These are phyloP conservation scores for Dryobota labecula DNA, from an alignment of 2,888 invertebrate species.

Conservation along the genomic window DNA sequence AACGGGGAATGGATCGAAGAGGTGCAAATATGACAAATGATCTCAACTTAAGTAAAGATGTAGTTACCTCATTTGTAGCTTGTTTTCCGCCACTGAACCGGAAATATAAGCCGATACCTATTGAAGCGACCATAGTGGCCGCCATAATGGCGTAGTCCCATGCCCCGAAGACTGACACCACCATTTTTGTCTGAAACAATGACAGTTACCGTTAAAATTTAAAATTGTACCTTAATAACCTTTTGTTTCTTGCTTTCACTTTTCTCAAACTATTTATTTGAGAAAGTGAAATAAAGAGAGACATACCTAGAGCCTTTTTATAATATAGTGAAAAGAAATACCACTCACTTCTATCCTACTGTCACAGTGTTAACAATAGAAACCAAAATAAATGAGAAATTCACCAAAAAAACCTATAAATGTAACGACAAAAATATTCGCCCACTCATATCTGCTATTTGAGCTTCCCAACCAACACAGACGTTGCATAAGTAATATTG, in stretches of 20 bases:
- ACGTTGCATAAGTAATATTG: constrained; percentile 8
- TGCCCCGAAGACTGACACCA: constrained; percentile 86
- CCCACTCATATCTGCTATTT: background rate
- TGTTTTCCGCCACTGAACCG: constrained; percentile 96
- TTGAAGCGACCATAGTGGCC: constrained; percentile 93
- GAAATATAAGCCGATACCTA: constrained; percentile 95
- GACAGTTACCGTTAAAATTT: background rate
- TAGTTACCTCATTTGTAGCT: constrained; percentile 93
- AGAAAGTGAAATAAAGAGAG: background rate
- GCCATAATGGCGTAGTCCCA: constrained; percentile 95
- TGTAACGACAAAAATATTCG: constrained; percentile 9
- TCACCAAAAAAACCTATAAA: background rate
- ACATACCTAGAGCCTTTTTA: background rate
- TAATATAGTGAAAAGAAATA: background rate
- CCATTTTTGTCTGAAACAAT: constrained; percentile 72
- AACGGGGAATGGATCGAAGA: background rate
- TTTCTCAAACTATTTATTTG: background rate
- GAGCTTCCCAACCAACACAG: constrained; percentile 18
- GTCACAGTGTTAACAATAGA: background rate
- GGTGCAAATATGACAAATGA: background rate
- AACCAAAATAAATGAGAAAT: background rate
- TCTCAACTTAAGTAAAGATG: background rate
- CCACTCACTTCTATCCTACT: background rate
- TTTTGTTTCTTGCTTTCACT: background rate
- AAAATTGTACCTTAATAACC: background rate